phyloP scores from a whole-genome alignment of 2,888 invertebrate species.

The Tipula lateralis region DNA sequence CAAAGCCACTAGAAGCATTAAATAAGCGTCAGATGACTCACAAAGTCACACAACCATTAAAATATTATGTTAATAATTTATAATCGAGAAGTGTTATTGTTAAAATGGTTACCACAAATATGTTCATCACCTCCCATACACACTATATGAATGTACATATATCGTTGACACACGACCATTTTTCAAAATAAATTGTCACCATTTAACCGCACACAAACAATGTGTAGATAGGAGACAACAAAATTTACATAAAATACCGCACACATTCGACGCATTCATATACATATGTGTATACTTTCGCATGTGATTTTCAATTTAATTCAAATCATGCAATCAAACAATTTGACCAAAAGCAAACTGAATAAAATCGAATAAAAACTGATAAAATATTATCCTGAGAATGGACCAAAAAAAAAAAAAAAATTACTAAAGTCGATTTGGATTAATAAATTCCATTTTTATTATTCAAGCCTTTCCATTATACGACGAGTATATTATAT shows the following conservation, averaged over 20 bases:
- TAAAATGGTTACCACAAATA: background rate
- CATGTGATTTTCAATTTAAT: background rate
- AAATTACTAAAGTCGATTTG: background rate
- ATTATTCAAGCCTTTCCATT: constrained; percentile 11
- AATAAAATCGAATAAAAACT: background rate
- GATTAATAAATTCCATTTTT: constrained; percentile 1
- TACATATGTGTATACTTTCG: background rate
- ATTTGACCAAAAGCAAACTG: background rate
- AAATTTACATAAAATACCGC: constrained; percentile 8
- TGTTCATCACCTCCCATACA: background rate
- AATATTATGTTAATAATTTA: background rate
- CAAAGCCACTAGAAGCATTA: too few species aligned
- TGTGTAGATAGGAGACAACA: background rate
- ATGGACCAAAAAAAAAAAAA: background rate
- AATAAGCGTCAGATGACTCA: too few species aligned
- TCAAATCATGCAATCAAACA: background rate
- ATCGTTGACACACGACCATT: background rate
- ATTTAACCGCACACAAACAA: background rate
- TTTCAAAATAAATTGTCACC: constrained; percentile 19
- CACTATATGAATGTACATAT: background rate
- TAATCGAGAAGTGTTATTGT: background rate
- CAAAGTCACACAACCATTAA: background rate
- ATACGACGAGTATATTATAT: background rate
- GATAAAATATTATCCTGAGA: background rate
- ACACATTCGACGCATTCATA: background rate